phyloP scores from a whole-genome alignment of 2,888 invertebrate genomes.

The Schizaphis graminum region DNA sequence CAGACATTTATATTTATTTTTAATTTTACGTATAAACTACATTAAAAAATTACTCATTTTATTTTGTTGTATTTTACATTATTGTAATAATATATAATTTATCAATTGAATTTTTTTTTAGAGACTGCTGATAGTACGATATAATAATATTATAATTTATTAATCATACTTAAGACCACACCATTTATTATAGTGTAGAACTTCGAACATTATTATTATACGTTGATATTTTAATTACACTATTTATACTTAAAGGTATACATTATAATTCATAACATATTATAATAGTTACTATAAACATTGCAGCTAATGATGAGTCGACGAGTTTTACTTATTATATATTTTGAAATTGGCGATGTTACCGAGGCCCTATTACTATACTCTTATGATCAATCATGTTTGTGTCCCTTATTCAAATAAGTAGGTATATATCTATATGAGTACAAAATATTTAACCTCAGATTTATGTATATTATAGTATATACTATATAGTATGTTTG shows the following conservation, averaged over 20 bases:
- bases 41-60: not conserved
- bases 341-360: not conserved
- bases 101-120: not conserved
- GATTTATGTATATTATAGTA: not conserved
- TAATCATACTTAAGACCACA: not conserved
- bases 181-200: not conserved
- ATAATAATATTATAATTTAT: not conserved
- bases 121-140: not conserved
- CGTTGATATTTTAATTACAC: not conserved
- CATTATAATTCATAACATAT: not conserved
- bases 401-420: not conserved
- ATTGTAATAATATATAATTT: not conserved
- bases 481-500: too few relatives aligned
- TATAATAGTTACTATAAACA: not conserved
- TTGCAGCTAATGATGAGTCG: not conserved
- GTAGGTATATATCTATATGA: not conserved
- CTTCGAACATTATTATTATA: not conserved
- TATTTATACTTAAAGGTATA: not conserved
- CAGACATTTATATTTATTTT: not conserved
- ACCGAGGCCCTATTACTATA: not conserved
- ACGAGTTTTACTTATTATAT: not conserved
- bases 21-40: not conserved
- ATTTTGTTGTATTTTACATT: not conserved
- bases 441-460: not conserved
- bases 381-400: not conserved